Percentiles rank a stretch among this genome's conserved stretches.
Evolutionary conservation across 2,797 vertebrate genomes (phyloP).

Genomic region (Manis pentadactyla): DNA sequence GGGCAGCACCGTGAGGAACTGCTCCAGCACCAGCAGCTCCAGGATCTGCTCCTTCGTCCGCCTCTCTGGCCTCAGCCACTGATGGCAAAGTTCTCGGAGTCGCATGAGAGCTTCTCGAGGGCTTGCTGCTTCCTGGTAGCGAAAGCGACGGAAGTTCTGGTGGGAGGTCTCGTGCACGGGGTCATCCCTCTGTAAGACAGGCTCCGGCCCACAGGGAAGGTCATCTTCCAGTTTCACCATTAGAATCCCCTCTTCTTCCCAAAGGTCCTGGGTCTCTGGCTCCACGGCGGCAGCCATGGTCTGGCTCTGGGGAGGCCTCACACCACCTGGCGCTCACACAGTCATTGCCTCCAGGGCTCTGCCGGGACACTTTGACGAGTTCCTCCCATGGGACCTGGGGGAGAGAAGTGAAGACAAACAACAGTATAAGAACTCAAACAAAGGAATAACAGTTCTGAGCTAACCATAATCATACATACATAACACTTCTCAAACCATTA

Average conservation of each 20-base stretch:
- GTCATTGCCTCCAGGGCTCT: neutral
- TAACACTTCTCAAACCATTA: neutral
- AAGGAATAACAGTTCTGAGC: neutral
- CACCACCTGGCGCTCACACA: slow-evolving; percentile 61
- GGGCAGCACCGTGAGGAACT: slow-evolving; percentile 80
- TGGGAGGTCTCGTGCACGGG: slow-evolving; percentile 77
- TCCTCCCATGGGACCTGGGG: slow-evolving; percentile 53
- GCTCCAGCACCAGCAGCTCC: slow-evolving; percentile 81
- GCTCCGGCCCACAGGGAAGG: slow-evolving; percentile 60
- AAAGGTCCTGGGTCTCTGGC: slow-evolving; percentile 75
- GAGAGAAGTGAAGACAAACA: slow-evolving; percentile 47
- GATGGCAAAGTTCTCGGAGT: slow-evolving; percentile 80
- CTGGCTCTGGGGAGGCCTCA: slow-evolving; percentile 57
- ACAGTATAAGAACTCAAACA: neutral
- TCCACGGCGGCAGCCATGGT: slow-evolving; percentile 76
- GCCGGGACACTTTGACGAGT: slow-evolving; percentile 7
- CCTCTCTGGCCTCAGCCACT: slow-evolving; percentile 82
- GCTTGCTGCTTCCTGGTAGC: slow-evolving; percentile 80
- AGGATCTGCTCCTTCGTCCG: slow-evolving; percentile 82
- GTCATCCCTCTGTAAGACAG: slow-evolving; percentile 70
- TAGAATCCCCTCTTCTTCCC: slow-evolving; percentile 79
- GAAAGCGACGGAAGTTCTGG: slow-evolving; percentile 81
- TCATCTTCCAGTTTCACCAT: slow-evolving; percentile 82
- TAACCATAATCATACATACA: neutral
- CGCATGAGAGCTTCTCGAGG: slow-evolving; percentile 79